phyloP scores from a whole-genome alignment of 2,888 invertebrate genomes.

The Drosophila eohydei region DNA sequence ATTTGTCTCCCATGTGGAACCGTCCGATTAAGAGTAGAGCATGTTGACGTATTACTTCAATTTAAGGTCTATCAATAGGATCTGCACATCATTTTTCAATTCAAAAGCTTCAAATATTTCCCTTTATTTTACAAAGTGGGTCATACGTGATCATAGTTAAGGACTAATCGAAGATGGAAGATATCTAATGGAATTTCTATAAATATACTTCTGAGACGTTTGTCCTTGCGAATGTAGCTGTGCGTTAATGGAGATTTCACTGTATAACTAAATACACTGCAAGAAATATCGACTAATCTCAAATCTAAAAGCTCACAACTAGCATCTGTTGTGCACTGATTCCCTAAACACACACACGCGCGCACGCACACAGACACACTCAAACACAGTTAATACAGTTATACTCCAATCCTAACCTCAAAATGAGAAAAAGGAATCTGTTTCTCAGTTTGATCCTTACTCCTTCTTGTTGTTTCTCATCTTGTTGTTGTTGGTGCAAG shows the following conservation, averaged over 20 bases:
- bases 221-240: neutral
- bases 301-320: conserved; percentile 59
- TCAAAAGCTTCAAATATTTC: neutral
- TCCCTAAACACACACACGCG: conserved; percentile 19
- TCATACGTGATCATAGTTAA: too few species aligned
- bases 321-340: conserved; percentile 50
- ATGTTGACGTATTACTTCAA: neutral
- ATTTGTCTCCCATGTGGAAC: neutral
- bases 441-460: conserved; percentile 30
- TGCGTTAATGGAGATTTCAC: neutral
- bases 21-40: neutral
- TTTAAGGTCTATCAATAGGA: neutral
- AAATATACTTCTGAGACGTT: neutral
- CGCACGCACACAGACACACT: conserved; percentile 24
- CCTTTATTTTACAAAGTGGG: too few species aligned
- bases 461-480: conserved; percentile 33
- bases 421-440: conserved; percentile 13
- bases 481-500: conserved; percentile 57
- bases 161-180: neutral
- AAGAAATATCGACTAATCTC: conserved; percentile 46
- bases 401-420: conserved; percentile 2
- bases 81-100: neutral
- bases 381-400: neutral
- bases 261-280: conserved; percentile 39
- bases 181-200: neutral